Evolutionary conservation across 2,113 vertebrate species (phyloP).

Genomic region (Eurypyga helias): DNA sequence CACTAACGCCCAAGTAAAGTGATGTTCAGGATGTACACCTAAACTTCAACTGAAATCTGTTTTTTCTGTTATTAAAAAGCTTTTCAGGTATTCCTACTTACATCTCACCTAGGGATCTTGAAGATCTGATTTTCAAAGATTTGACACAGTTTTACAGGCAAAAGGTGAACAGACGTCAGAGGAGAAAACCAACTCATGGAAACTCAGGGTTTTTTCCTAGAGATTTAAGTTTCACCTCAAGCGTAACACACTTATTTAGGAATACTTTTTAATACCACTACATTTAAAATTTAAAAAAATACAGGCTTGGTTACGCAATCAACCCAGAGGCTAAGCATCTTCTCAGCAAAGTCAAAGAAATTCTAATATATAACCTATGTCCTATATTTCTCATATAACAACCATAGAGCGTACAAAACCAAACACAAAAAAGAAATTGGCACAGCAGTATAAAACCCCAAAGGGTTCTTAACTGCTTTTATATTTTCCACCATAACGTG

Average conservation of each 20-base stretch:
- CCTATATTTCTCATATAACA: not conserved
- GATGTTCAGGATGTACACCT: not conserved
- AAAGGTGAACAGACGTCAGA: not conserved
- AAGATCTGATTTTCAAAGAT: not conserved
- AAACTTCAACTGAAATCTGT: not conserved
- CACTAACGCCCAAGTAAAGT: not conserved
- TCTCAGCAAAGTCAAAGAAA: not conserved
- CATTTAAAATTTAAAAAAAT: not conserved
- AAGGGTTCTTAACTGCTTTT: not conserved
- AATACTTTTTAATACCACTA: not conserved
- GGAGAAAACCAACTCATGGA: not conserved
- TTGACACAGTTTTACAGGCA: not conserved
- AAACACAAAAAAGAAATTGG: not conserved
- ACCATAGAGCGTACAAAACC: not conserved
- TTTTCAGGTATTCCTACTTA: not conserved
- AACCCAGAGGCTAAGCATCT: not conserved
- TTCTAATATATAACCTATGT: not conserved
- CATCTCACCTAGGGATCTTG: not conserved
- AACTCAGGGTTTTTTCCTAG: fast-evolving
- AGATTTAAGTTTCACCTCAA: not conserved
- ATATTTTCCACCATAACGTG: not conserved
- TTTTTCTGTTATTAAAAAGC: not conserved
- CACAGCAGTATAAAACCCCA: not conserved
- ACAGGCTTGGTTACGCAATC: not conserved
- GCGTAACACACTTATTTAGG: not conserved